A percentile compares a stretch with the other conserved stretches of the same genome.
Evolutionary conservation across 2,113 vertebrate species (phyloP).

Genomic region (Pituophis catenifer): DNA sequence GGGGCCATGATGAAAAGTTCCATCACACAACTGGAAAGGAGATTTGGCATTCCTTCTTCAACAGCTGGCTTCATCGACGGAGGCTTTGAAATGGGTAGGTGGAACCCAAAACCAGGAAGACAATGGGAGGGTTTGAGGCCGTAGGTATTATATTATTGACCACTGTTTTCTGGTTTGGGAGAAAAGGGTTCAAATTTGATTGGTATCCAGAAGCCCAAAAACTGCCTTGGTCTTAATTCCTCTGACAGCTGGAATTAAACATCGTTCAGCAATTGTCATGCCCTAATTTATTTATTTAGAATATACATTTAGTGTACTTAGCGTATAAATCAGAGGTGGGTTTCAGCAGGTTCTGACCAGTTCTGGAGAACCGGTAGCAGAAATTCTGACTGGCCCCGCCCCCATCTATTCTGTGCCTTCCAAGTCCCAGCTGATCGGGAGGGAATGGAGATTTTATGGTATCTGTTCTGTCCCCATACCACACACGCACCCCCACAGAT

Average conservation of each 20-base stretch:
- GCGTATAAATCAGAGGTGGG: no score
- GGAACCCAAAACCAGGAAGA: neutral
- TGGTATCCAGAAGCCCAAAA: neutral
- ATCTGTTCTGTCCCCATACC: no score
- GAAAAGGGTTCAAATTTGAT: neutral
- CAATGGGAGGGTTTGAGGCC: neutral
- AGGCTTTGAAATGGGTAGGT: constrained; percentile 91
- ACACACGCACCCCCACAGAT: no score
- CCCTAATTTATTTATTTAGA: neutral
- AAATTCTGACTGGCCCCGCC: no score
- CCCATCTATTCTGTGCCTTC: no score
- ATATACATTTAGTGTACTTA: neutral
- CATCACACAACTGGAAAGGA: constrained; percentile 90
- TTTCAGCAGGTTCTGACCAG: no score
- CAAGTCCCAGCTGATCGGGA: no score
- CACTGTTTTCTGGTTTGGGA: neutral
- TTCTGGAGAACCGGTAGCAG: no score
- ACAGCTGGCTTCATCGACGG: constrained; percentile 82
- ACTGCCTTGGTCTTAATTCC: neutral
- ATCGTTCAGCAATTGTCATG: neutral
- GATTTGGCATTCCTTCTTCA: constrained; percentile 85
- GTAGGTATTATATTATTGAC: neutral
- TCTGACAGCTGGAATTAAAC: neutral
- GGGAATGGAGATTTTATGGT: no score
- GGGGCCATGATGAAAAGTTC: constrained; percentile 86